Evolutionary conservation across 2,113 vertebrate genomes (phyloP).

Genomic region (Oncorhynchus mykiss): DNA sequence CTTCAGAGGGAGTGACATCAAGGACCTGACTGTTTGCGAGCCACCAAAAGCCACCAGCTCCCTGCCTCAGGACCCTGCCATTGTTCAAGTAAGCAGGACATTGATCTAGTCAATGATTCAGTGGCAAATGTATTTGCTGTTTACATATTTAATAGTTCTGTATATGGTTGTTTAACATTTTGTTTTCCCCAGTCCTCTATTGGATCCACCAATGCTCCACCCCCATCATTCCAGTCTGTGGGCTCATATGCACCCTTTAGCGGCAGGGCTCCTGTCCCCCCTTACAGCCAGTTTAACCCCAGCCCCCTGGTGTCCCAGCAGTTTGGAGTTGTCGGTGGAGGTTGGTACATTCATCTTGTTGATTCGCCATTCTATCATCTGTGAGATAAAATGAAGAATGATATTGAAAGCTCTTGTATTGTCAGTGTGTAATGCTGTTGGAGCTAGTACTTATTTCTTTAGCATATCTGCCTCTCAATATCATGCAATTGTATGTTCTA

Average conservation of each 20-base stretch:
- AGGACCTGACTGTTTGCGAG: slow-evolving; percentile 97
- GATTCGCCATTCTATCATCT: background rate
- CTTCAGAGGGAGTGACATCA: slow-evolving; percentile 96
- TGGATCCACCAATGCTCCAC: slow-evolving; percentile 75
- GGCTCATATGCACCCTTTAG: slow-evolving; percentile 84
- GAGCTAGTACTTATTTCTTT: no score
- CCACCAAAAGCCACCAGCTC: slow-evolving; percentile 91
- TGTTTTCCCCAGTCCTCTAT: slow-evolving; percentile 84
- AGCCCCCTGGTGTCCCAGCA: slow-evolving; percentile 82
- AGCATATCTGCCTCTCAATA: background rate
- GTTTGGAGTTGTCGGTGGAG: slow-evolving; percentile 83
- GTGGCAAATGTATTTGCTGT: background rate
- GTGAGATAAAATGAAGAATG: background rate
- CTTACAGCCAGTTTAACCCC: slow-evolving; percentile 89
- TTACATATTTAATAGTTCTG: no score
- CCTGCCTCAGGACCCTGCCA: slow-evolving; percentile 95
- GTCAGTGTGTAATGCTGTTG: background rate
- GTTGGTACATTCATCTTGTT: slow-evolving; percentile 69
- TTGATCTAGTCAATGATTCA: background rate
- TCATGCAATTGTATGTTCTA: background rate
- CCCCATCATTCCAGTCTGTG: slow-evolving; percentile 85
- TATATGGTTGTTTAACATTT: background rate
- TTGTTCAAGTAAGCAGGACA: slow-evolving; percentile 86
- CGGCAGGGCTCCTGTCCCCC: slow-evolving; percentile 83
- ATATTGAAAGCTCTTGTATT: no score